Evolutionary conservation across 2,888 invertebrate genomes (phyloP), one percentile per base, ranked within the genome.

Genomic region (Hemistola chrysoprasaria): DNA sequence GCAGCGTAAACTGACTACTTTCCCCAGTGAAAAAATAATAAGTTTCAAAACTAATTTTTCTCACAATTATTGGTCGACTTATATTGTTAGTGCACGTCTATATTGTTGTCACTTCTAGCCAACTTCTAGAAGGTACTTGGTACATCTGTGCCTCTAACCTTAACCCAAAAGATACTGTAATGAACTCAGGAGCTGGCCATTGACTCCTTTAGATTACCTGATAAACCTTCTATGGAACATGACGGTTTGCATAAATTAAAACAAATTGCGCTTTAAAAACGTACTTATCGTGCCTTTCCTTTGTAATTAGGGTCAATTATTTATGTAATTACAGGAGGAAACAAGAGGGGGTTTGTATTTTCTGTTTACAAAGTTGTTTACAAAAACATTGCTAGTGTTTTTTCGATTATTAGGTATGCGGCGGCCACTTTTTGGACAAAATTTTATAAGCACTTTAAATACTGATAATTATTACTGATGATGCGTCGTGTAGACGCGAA

Each of bases 161-260:
- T 41, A 53, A 47, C 55, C 50, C 54, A 45, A 60, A 61, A 75
- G 65, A 72, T 74, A 74, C 62, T 66, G 56, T 71, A 72, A 76
- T 63, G 68, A 67, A 60, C 50, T 52, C 36, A 46, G 58, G 56
- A 54, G 58, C 53, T 41, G 61, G 53, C 56, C 70, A 68, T 73
- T 67, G 75, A 66, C 65, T 71, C 48, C 27, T 49, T 50, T 27
- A 61, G 66, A 76, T 76, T 62, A 65, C 62, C 63, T 58, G 72
- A 74, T 74, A 71, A 70, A 64, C 60, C 56, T 40, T 30, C 32
- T 27, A 41, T 45, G 42, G 47, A 53, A 46, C 57, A 52, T 52
- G 47, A 46, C 45, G 49, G 38, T 38, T 31, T 43, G 42, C 48
- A 58, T 62, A 62, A 56, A 56, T 65, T 57, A 51, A 52, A 52